Evolutionary conservation across 2,797 vertebrate species (phyloP), one percentile per base, ranked within the genome.

Genomic region (Spheniscus humboldti): DNA sequence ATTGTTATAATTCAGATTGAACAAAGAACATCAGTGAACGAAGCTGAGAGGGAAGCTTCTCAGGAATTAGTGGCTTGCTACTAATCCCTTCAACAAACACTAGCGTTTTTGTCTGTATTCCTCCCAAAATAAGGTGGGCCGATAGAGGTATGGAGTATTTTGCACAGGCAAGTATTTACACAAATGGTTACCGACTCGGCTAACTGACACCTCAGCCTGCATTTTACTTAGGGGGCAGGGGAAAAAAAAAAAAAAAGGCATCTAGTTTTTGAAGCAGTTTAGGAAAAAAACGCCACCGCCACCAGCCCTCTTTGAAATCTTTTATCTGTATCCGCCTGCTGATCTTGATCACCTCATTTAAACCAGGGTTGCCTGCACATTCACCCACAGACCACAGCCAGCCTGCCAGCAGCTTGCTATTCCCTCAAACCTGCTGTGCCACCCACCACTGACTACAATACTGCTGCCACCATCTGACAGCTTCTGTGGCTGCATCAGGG

Each of bases 361-460:
- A 12, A 23, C 28, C 3, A 0, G 31, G 13, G n/a, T 1, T 56
- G 23, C 37, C 20, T 6, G 5, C 48, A n/a, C n/a, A 6, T 13
- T 8, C 4, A 28, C 25, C 10, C 30, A 20, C 11, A 67, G 43
- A n/a, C 18, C 57, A 6, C 0, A 1, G 16, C 55, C 4, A 11
- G 8, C 52, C 18, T 15, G 68, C 30, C 47, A 20, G 14, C 39
- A 37, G 67, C 63, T 17, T 8, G 31, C 45, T 30, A 1, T 11
- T 74, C 27, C 43, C 62, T n/a, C 57, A 47, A 28, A 23, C 35
- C 23, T 5, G 12, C 1, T 12, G 43, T 28, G 43, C 31, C 47
- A 33, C 72, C 30, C 63, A 25, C 8, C 24, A 5, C 28, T 6
- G 39, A 37, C 11, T 9, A 31, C 67, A 79, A 27, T 4, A 6